Evolutionary conservation across 2,113 vertebrate species (phyloP), one percentile per base, ranked within the genome.

Genomic region (Antennarius striatus): DNA sequence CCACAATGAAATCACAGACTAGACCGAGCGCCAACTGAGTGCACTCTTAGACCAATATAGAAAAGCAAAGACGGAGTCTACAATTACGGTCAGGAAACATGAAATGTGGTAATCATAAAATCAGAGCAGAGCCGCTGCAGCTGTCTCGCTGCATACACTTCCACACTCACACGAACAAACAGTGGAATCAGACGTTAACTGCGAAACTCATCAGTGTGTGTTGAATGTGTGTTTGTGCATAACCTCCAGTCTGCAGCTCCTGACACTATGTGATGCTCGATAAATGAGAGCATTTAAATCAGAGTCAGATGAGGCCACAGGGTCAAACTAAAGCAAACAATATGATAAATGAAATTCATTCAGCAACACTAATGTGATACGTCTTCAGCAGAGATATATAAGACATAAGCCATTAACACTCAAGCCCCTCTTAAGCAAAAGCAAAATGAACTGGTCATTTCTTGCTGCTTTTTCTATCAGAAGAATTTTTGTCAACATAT

Each of bases 31-130:
- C 75, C 66, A 82, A 88, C 86, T 75, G 87, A 66, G 87, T 14
- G 1, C 75, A 57, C 81, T 84, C 74, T 32, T 68, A 49, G 72
- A 81, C 84, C 65, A 68, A 83, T 85, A 81, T 79, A 84, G 77
- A 80, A 68, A 80, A 70, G 81, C 79, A 74, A 71, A 83, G 71
- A 70, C 59, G 63, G 50, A 68, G 55, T 72, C 80, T 51, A 63
- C 80, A 88, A 84, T 88, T 84, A 86, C 52, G 62, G 56, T 66
- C 72, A 81, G 79, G 82, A 86, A 87, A 86, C 58, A 51, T 48
- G 56, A 80, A 83, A 81, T 78, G 83, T 75, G 68, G 73, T 81
- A 81, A 90, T 88, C 78, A 84, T 71, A 57, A 73, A 83, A 84
- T 80, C 64, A 78, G 68, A 63, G 47, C 62, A 6, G 42, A 79